Conservation (phyloP, 2,888 invertebrate genomes). For the Hoplodrina ambigua region DNA sequence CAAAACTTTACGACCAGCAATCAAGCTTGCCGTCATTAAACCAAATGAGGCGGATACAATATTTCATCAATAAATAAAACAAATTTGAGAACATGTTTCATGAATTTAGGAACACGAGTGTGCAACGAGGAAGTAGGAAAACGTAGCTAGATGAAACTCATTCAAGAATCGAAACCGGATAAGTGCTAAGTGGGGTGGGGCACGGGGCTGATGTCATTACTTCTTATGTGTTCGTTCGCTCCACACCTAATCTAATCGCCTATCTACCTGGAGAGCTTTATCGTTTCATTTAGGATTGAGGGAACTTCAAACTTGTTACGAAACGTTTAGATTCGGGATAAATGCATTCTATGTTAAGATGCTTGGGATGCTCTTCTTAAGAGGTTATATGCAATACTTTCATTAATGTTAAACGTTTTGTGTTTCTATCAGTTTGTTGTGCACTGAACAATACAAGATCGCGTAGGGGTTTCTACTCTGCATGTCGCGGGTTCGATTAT, state of each 20-base stretch:
- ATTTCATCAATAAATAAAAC: not conserved
- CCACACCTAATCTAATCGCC: constrained; percentile 62
- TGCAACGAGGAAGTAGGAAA: constrained; percentile 30
- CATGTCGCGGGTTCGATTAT: no score
- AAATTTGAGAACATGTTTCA: not conserved
- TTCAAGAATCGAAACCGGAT: constrained; percentile 60
- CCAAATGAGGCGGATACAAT: not conserved
- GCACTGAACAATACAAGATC: no score
- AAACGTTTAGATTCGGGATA: constrained; percentile 27
- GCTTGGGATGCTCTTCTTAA: not conserved
- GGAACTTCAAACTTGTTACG: constrained; percentile 39
- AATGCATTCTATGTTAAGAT: constrained; percentile 15
- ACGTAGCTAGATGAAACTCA: constrained; percentile 53
- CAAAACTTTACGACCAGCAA: not conserved
- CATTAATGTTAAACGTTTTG: not conserved
- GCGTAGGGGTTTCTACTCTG: no score
- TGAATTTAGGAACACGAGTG: constrained; percentile 15
- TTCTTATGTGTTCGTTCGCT: constrained; percentile 59
- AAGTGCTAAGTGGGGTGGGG: constrained; percentile 56
- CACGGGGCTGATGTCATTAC: constrained; percentile 56
- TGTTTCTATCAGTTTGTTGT: not conserved
- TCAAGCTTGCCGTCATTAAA: not conserved
- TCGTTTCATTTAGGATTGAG: constrained; percentile 55
- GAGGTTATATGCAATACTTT: constrained; percentile 1
- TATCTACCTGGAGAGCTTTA: constrained; percentile 56